These are phyloP conservation scores for Gallinago solitaria DNA, from an alignment of 2,797 vertebrate genomes.

Conservation along the genomic window DNA sequence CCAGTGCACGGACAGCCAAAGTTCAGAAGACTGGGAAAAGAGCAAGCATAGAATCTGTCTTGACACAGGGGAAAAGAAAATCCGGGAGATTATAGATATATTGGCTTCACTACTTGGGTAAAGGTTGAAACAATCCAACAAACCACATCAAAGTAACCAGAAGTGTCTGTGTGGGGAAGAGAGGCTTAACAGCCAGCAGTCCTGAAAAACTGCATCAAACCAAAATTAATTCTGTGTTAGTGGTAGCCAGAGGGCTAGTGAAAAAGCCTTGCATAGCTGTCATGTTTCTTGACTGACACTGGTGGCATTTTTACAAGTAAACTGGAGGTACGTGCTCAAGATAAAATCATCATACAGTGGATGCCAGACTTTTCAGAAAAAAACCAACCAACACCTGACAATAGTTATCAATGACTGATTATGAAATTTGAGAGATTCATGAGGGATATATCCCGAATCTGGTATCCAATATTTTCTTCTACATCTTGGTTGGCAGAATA, in stretches of 20 bases:
- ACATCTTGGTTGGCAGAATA: not conserved
- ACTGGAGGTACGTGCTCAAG: not conserved
- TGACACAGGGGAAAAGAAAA: not conserved
- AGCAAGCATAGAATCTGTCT: not conserved
- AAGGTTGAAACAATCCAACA: not conserved
- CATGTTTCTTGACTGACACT: not conserved
- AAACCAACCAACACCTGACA: not conserved
- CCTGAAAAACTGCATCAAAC: constrained; percentile 17
- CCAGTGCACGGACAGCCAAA: not conserved
- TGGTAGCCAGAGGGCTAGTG: constrained; percentile 21
- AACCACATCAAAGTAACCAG: constrained; percentile 26
- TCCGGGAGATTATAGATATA: not conserved
- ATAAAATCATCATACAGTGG: not conserved
- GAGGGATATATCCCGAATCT: not conserved
- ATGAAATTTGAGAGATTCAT: not conserved
- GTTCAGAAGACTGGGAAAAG: not conserved
- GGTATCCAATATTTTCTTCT: not conserved
- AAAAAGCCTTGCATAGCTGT: not conserved
- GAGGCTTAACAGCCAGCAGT: constrained; percentile 17
- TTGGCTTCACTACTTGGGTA: not conserved
- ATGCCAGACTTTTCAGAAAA: not conserved
- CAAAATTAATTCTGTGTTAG: constrained; percentile 17
- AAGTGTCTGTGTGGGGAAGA: not conserved
- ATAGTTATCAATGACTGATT: not conserved
- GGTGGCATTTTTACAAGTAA: not conserved